phyloP scores from a whole-genome alignment of 2,113 vertebrate genomes.

The Eolophus roseicapilla region DNA sequence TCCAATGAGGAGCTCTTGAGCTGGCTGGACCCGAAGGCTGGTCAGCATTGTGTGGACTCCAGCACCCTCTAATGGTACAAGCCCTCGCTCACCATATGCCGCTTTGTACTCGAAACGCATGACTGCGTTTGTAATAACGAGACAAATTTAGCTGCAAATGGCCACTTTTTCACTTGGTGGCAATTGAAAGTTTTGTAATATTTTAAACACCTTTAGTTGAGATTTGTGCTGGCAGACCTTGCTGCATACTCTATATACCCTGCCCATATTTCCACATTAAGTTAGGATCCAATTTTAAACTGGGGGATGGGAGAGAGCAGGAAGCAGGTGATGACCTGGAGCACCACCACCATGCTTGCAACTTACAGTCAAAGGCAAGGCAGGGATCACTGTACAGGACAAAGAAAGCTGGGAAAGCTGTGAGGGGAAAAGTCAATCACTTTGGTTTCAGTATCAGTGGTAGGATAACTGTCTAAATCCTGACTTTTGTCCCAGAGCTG shows the following conservation, averaged over 20 bases:
- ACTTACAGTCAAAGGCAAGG: not conserved
- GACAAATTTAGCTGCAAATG: not conserved
- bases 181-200: not conserved
- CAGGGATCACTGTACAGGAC: not conserved
- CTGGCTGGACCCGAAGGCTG: not conserved
- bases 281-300: not conserved
- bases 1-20: fast-evolving
- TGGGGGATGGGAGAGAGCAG: not conserved
- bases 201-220: not conserved
- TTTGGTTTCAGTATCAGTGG: not conserved
- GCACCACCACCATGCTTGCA: fast-evolving
- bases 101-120: fast-evolving
- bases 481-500: not conserved
- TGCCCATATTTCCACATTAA: not conserved
- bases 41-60: constrained; percentile 1
- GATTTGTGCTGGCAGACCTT: not conserved
- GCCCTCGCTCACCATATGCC: fast-evolving
- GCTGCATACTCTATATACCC: not conserved
- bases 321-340: not conserved
- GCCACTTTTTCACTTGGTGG: not conserved
- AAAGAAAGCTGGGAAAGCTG: not conserved
- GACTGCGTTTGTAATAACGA: not conserved
- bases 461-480: not conserved
- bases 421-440: not conserved
- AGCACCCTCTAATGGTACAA: constrained; percentile 43